phyloP scores from a whole-genome alignment of 2,113 vertebrate species.

The Pelobates fuscus region DNA sequence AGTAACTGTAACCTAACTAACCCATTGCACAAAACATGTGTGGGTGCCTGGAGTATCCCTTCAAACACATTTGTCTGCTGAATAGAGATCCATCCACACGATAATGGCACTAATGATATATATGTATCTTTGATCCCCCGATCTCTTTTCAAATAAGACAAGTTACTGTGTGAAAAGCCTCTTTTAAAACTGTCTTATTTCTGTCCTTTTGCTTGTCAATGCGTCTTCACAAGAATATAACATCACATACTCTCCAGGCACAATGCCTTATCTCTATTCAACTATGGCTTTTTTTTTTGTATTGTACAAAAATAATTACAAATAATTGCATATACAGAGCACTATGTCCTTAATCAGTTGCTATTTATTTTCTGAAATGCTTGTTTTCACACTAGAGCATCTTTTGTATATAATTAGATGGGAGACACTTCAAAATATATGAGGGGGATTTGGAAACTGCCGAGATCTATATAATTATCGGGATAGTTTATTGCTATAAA shows the following conservation, averaged over 20 bases:
- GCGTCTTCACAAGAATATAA: neutral
- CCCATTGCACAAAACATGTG: too few species aligned
- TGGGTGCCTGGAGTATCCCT: neutral
- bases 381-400: slow-evolving; percentile 29
- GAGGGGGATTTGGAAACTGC: slow-evolving; percentile 2
- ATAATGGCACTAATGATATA: slow-evolving; percentile 22
- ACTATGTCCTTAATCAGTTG: slow-evolving; percentile 1
- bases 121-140: neutral
- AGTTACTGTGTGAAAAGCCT: slow-evolving; percentile 2
- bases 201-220: slow-evolving; percentile 25
- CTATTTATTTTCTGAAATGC: slow-evolving; percentile 26
- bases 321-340: slow-evolving; percentile 30
- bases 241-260: neutral
- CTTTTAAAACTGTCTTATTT: slow-evolving; percentile 13
- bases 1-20: too few species aligned
- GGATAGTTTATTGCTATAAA: neutral
- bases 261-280: slow-evolving; percentile 24
- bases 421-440: slow-evolving; percentile 12
- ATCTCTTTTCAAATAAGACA: neutral
- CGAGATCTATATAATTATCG: slow-evolving; percentile 17
- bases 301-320: slow-evolving; percentile 29
- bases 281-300: neutral
- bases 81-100: neutral
- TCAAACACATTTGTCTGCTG: neutral
- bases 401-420: slow-evolving; percentile 42